Evolutionary conservation across 1,140 invertebrate genomes (phyloP).

Genomic region (Octopus bimaculoides): DNA sequence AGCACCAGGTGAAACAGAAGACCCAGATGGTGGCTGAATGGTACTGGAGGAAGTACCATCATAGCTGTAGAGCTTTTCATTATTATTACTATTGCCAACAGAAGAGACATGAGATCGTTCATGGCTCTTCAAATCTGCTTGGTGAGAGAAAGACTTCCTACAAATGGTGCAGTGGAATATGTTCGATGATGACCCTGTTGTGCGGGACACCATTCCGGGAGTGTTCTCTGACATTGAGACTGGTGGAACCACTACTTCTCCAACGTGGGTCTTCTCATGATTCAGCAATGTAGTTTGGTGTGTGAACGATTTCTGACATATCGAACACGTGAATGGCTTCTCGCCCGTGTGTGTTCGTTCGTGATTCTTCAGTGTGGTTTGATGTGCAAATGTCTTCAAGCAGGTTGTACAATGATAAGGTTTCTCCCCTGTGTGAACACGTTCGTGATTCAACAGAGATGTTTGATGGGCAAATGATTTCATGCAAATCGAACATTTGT

Average conservation of each 20-base stretch:
- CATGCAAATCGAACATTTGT: conserved; percentile 47
- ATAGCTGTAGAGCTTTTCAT: too few relatives aligned
- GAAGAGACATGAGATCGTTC: not conserved
- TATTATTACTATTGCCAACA: too few relatives aligned
- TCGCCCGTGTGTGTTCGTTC: conserved; percentile 25
- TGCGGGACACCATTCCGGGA: too few relatives aligned
- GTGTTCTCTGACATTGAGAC: not conserved
- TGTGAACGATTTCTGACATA: conserved; percentile 22
- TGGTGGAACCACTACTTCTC: conserved; percentile 3
- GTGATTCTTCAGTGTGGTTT: conserved; percentile 16
- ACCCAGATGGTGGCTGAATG: too few relatives aligned
- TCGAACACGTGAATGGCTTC: conserved; percentile 22
- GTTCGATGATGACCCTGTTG: too few relatives aligned
- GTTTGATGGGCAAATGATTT: conserved; percentile 53
- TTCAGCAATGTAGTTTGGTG: conserved; percentile 21
- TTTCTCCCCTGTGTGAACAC: not conserved
- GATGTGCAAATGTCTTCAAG: not conserved
- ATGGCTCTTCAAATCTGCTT: not conserved
- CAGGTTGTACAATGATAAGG: not conserved
- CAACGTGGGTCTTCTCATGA: conserved; percentile 19
- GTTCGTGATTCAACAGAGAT: not conserved
- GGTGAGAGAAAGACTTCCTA: not conserved
- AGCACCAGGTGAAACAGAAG: too few relatives aligned
- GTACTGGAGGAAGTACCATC: too few relatives aligned
- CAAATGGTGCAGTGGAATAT: not conserved